Base-by-base conservation (phyloP, 2,113 vertebrate species). In the Rhinogobius similis region DNA sequence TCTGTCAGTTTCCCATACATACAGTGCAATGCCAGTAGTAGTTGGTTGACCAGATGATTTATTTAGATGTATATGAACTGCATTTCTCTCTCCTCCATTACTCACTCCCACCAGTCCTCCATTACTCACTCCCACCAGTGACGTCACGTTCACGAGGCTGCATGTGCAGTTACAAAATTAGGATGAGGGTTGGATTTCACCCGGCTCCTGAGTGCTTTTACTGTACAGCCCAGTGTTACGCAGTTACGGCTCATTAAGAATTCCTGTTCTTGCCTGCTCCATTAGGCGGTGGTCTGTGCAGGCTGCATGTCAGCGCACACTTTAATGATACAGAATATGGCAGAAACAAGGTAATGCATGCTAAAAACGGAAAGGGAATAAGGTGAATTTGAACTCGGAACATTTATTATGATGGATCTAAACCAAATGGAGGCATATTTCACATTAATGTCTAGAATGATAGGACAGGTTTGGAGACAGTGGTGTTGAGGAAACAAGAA, bases 201-300 rank as follows among this genome's bases (percentile, higher is more conserved):
- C 29, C 76, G 76, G 73, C 81, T 78, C 75, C 63, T 62, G 75
- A 84, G 79, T 82, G 81, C 67, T 84, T 78, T 83, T 78, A 72
- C 77, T 64, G 80, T 81, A 78, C 84, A 70, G 32, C 65, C 50
- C 64, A 77, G 55, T 59, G 68, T 66, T 76, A 79, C 82, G 84
- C 66, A 46, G 81, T 78, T 85, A 81, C 36, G 53, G 76, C 70
- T 86, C 86, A 87, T 90, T 88, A 87, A 74, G 76, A 87, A 56
- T 0, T 61, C 43, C 53, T 73, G 72, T 68, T 78, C 78, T 68
- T 79, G 78, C 70, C 43, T 48, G 24, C 65, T 70, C 80, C 80
- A 86, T 91, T 91, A 87, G 67, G 66, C 58, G 70, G 66, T 59
- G 73, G 61, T 67, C 67, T 53, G 62, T 72, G 72, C 26, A 70